phyloP scores from a whole-genome alignment of 2,888 invertebrate species.

The Hydraecia micacea region DNA sequence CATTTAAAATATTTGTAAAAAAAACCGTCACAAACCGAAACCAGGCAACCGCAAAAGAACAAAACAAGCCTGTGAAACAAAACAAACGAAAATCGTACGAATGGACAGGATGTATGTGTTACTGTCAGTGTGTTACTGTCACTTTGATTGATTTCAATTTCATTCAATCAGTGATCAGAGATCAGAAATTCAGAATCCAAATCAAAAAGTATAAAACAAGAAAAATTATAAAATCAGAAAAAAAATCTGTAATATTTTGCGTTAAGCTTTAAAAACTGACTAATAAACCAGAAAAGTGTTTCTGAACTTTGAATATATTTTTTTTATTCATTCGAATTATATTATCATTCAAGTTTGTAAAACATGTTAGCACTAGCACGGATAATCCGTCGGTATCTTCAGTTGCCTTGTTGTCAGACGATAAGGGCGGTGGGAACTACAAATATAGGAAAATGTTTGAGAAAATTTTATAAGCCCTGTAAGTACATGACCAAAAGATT shows the following conservation, averaged over 20 bases:
- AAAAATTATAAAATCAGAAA: neutral
- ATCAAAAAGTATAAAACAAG: constrained; percentile 16
- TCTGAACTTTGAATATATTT: neutral
- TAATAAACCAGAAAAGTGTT: neutral
- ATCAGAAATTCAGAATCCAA: neutral
- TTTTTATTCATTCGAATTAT: neutral
- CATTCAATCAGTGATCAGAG: no score
- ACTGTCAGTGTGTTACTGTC: no score
- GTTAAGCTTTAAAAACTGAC: neutral
- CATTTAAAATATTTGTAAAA: neutral
- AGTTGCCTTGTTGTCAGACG: constrained; percentile 49
- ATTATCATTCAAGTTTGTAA: neutral
- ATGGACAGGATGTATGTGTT: no score
- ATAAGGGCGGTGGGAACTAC: constrained; percentile 45
- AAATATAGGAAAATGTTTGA: constrained; percentile 44
- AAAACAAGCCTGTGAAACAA: no score
- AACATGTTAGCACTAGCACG: constrained; percentile 57
- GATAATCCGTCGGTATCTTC: constrained; percentile 48
- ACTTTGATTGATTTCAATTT: neutral
- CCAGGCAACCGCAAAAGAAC: neutral
- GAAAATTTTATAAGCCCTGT: constrained; percentile 37
- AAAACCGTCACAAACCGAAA: neutral
- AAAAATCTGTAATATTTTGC: constrained; percentile 12
- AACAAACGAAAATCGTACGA: no score
- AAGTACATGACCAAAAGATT: constrained; percentile 12